Evolutionary conservation across 2,113 vertebrate genomes (phyloP).

Genomic region (Dendropsophus ebraccatus): DNA sequence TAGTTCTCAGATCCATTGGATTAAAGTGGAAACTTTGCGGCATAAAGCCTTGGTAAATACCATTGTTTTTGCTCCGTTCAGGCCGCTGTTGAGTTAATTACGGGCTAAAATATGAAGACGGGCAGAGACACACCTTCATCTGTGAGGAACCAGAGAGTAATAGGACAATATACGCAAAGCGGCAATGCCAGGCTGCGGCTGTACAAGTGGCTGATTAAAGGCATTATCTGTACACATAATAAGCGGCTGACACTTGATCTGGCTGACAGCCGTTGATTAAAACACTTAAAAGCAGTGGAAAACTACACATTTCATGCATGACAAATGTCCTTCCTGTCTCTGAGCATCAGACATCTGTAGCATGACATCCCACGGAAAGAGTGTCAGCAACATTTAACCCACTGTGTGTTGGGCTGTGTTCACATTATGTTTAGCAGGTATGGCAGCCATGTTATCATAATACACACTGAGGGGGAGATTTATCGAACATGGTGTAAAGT

Average conservation of each 20-base stretch:
- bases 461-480: no score
- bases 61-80: background rate
- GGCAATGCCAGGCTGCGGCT: background rate
- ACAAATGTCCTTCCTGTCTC: slow-evolving; percentile 40
- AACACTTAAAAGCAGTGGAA: background rate
- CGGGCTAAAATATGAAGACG: background rate
- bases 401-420: background rate
- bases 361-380: slow-evolving; percentile 27
- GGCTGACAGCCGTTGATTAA: slow-evolving; percentile 54
- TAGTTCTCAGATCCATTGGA: background rate
- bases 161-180: background rate
- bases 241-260: slow-evolving; percentile 54
- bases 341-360: slow-evolving; percentile 36
- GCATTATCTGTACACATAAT: slow-evolving; percentile 42
- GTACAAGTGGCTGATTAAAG: slow-evolving; percentile 30
- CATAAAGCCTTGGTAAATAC: background rate
- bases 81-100: slow-evolving; percentile 19
- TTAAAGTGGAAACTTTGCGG: background rate
- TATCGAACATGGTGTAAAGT: no score
- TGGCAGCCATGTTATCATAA: no score
- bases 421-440: no score
- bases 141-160: background rate
- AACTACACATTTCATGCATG: slow-evolving; percentile 33
- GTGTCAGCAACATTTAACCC: slow-evolving; percentile 45
- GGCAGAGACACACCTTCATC: background rate